Evolutionary conservation across 1,140 invertebrate species (phyloP).

Genomic region (Belonocnema kinseyi): DNA sequence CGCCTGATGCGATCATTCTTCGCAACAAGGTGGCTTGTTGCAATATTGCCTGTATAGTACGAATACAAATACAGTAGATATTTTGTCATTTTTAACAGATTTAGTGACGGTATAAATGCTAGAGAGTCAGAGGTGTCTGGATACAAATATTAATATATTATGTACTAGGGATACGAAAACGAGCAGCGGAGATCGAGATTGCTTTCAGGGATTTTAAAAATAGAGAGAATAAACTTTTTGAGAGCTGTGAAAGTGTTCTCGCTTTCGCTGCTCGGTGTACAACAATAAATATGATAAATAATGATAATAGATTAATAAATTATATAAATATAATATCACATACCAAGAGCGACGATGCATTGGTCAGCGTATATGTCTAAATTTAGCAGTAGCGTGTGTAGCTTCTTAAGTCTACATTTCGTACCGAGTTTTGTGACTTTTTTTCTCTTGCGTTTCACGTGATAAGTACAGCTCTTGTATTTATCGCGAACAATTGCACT

Average conservation of each 20-base stretch:
- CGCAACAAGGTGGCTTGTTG: slow-evolving; percentile 49
- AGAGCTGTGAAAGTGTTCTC: slow-evolving; percentile 12
- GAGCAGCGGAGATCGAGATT: slow-evolving; percentile 46
- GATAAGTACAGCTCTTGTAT: background rate
- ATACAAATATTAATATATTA: slow-evolving; percentile 63
- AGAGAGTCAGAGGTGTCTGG: slow-evolving; percentile 59
- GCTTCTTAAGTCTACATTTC: slow-evolving; percentile 38
- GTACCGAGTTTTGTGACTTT: slow-evolving; percentile 39
- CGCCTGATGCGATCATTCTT: slow-evolving; percentile 41
- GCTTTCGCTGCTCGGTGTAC: slow-evolving; percentile 33
- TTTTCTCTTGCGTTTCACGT: slow-evolving; percentile 28
- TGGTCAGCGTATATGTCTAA: slow-evolving; percentile 76
- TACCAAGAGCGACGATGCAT: slow-evolving; percentile 68
- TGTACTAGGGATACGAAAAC: slow-evolving; percentile 48
- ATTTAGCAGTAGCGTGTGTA: slow-evolving; percentile 73
- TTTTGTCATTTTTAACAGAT: slow-evolving; percentile 53
- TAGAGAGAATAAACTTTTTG: background rate
- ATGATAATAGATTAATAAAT: slow-evolving; percentile 66
- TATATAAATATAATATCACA: slow-evolving; percentile 64
- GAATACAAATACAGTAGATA: slow-evolving; percentile 51
- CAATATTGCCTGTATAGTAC: slow-evolving; percentile 62
- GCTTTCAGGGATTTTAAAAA: slow-evolving; percentile 27
- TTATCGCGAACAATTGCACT: background rate
- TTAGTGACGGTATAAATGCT: slow-evolving; percentile 45
- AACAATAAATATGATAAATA: slow-evolving; percentile 60